Base-by-base conservation (phyloP, 2,888 invertebrate species). In the Catotricha subobsoleta region DNA sequence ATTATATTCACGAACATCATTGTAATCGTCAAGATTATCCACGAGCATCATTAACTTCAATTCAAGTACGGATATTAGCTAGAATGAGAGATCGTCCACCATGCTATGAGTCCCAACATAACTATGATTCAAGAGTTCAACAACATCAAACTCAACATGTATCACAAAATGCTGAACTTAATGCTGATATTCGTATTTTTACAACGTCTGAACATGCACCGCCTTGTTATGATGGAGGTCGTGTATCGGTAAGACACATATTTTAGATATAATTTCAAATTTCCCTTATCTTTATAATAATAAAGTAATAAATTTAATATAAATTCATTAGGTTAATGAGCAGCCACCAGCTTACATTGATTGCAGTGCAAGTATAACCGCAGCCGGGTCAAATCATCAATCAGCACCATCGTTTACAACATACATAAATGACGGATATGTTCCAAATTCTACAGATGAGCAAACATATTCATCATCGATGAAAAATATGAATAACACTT, bases 51-150 rank as follows among this genome's bases (percentile, higher is more conserved):
- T 19, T 51, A 7, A 45, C 49, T 7, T 52, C 52, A 1, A 49
- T 53, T 19, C 52, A 53, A 43, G 47, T 50, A 10, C 38, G 50
- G 18, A 47, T 53, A 1, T 8, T 53, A 16, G 43, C 49, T 6
- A 44, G 50, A 21, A 29, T 53, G 34, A 45, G 50, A 18, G 51
- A 53, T 43, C 44, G 52, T 13, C 52, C 52, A 2, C 52, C 52
- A 30, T 25, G 48, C 1, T 53, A 53, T 43, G 49, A 49, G 19
- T 39, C 42, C 2, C 40, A 42, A 41, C 45, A 43, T 21, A 45
- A 45, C 27, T 42, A 42, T 31, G 38, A 39, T 9, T 35, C 31
- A 10, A 13, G 41, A 30, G 39, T 40, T 28, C 39, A 40, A 40
- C 39, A 10, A 39, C 41, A 8, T 25, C 45, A 36, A 20, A n/a